These are phyloP conservation scores for Orcinus orca DNA, from an alignment of 2,113 vertebrate genomes.

Conservation along the genomic window DNA sequence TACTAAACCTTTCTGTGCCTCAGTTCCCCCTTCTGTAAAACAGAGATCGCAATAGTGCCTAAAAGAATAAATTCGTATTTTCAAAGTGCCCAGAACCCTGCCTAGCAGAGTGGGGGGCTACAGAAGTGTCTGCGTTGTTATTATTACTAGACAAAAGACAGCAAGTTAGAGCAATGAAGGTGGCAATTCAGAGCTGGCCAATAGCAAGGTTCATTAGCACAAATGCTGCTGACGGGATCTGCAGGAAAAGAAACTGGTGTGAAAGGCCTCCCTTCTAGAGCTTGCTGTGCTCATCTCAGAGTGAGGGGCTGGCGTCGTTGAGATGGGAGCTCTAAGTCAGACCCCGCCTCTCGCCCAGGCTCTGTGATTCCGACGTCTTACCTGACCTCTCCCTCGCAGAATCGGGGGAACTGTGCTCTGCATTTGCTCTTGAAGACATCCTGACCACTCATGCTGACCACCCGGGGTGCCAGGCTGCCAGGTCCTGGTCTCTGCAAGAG, in stretches of 20 bases:
- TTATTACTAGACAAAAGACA: background rate
- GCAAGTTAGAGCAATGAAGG: background rate
- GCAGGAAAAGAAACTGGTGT: background rate
- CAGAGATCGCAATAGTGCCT: background rate
- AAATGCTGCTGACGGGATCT: rapidly evolving
- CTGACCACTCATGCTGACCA: rapidly evolving
- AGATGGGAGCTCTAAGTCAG: background rate
- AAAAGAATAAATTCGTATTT: background rate
- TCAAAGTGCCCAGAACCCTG: background rate
- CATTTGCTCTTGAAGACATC: background rate
- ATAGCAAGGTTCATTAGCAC: background rate
- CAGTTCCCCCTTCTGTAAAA: background rate
- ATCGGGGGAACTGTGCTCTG: too few species aligned
- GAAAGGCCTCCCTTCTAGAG: background rate
- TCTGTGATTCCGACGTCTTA: rapidly evolving
- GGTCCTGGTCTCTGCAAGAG: background rate
- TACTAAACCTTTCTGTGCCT: background rate
- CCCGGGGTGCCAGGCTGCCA: background rate
- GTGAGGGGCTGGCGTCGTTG: background rate
- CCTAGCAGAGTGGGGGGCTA: background rate
- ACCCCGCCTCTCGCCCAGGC: background rate
- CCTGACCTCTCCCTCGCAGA: background rate
- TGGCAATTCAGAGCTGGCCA: background rate
- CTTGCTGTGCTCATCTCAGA: background rate
- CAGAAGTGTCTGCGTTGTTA: background rate